Conservation (phyloP, 2,888 invertebrate species). For the Oscheius sp. region DNA sequence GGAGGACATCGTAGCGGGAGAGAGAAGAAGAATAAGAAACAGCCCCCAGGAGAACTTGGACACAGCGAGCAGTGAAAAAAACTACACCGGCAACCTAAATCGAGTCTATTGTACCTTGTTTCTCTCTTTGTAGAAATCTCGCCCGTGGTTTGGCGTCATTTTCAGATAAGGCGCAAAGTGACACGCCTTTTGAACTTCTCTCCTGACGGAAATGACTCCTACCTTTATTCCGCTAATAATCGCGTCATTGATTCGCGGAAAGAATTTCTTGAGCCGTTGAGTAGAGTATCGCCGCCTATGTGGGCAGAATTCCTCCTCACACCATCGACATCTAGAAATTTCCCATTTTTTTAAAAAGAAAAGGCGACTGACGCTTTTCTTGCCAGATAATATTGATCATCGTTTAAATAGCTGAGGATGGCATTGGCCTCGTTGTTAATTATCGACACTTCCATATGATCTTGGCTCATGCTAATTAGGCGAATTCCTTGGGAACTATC, state of each 20-base stretch:
- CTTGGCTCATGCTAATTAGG: background rate
- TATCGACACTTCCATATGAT: background rate
- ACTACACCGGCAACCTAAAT: too few relatives aligned
- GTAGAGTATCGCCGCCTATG: conserved; percentile 12
- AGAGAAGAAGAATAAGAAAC: background rate
- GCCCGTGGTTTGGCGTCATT: too few relatives aligned
- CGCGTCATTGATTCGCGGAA: background rate
- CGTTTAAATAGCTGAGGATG: conserved; percentile 1
- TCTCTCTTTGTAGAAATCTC: too few relatives aligned
- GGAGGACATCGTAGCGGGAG: too few relatives aligned
- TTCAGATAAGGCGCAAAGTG: too few relatives aligned
- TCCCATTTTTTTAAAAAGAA: too few relatives aligned
- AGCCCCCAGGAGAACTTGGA: background rate
- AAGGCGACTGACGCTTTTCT: background rate
- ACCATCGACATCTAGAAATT: conserved; percentile 1
- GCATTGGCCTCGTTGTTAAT: background rate
- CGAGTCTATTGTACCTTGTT: too few relatives aligned
- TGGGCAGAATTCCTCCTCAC: conserved; percentile 8
- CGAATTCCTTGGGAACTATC: background rate
- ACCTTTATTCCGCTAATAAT: background rate
- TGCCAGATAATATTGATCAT: conserved; percentile 15
- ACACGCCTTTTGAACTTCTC: too few relatives aligned
- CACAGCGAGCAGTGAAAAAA: background rate
- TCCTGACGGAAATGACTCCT: background rate
- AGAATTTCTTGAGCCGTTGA: conserved; percentile 12